Evolutionary conservation across 2,113 vertebrate species (phyloP).

Genomic region (Ammodytes dubius): DNA sequence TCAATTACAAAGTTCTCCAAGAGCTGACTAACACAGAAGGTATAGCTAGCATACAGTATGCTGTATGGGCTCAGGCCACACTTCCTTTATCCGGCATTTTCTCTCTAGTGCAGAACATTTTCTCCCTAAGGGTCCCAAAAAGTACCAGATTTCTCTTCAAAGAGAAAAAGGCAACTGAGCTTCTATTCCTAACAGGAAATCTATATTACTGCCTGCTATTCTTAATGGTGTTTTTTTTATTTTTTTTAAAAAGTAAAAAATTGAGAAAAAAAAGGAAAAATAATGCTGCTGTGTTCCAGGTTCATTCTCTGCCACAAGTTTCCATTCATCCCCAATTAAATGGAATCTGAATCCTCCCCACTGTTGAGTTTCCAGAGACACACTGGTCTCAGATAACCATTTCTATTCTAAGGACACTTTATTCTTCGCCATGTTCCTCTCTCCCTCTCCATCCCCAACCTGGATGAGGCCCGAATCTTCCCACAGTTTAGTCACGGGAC

Average conservation of each 20-base stretch:
- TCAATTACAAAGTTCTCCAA: conserved; percentile 65
- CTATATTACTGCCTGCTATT: conserved; percentile 29
- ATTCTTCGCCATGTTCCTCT: conserved; percentile 60
- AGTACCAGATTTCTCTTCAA: conserved; percentile 46
- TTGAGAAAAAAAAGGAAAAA: background rate
- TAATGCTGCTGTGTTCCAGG: conserved; percentile 3
- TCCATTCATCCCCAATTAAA: conserved; percentile 54
- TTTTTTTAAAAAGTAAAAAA: too few species aligned
- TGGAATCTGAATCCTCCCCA: conserved; percentile 21
- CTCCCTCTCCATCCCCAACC: conserved; percentile 70
- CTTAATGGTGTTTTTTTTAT: conserved; percentile 1
- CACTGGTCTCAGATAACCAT: conserved; percentile 52
- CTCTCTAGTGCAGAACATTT: conserved; percentile 45
- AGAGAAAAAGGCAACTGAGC: conserved; percentile 26
- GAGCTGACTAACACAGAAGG: conserved; percentile 38
- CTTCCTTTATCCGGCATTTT: conserved; percentile 60
- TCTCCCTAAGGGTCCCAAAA: conserved; percentile 46
- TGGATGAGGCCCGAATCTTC: conserved; percentile 78
- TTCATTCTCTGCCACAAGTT: conserved; percentile 21
- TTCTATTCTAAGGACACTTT: conserved; percentile 64
- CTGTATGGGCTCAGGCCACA: conserved; percentile 45
- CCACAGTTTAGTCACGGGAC: conserved; percentile 83
- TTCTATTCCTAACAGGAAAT: conserved; percentile 34
- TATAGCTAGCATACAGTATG: conserved; percentile 20
- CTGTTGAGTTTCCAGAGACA: conserved; percentile 46